Conservation (phyloP, 2,888 invertebrate species). For the Ditula angustiorana region DNA sequence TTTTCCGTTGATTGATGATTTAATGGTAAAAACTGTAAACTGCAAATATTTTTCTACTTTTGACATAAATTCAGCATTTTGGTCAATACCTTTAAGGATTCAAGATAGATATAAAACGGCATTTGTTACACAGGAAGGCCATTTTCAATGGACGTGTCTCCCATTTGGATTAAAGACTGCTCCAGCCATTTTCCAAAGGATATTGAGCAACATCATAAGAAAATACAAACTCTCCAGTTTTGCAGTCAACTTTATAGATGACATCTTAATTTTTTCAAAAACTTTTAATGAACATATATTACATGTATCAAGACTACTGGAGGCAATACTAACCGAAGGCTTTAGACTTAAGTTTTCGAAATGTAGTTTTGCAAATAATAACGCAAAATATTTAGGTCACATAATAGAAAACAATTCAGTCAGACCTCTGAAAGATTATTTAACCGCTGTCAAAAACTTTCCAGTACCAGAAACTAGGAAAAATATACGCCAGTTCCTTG, state of each 20-base stretch:
- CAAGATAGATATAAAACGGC: conserved; percentile 1
- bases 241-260: not conserved
- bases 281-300: not conserved
- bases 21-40: conserved; percentile 1
- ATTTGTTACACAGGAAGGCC: no score
- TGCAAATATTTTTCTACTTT: conserved; percentile 13
- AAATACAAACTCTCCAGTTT: conserved; percentile 32
- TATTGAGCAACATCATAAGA: conserved; percentile 33
- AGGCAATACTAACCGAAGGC: conserved; percentile 1
- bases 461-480: no score
- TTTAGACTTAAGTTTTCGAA: conserved; percentile 3
- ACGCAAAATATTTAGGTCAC: not conserved
- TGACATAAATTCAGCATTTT: conserved; percentile 12
- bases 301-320: not conserved
- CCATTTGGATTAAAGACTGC: conserved; percentile 41
- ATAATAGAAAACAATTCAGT: no score
- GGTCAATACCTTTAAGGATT: conserved; percentile 5
- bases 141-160: not conserved
- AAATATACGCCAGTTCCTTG: no score
- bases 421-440: no score
- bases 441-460: no score
- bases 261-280: no score
- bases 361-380: not conserved
- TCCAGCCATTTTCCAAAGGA: conserved; percentile 9
- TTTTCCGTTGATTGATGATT: not conserved